phyloP scores from a whole-genome alignment of 2,888 invertebrate genomes.

The Stegophylla sp. region DNA sequence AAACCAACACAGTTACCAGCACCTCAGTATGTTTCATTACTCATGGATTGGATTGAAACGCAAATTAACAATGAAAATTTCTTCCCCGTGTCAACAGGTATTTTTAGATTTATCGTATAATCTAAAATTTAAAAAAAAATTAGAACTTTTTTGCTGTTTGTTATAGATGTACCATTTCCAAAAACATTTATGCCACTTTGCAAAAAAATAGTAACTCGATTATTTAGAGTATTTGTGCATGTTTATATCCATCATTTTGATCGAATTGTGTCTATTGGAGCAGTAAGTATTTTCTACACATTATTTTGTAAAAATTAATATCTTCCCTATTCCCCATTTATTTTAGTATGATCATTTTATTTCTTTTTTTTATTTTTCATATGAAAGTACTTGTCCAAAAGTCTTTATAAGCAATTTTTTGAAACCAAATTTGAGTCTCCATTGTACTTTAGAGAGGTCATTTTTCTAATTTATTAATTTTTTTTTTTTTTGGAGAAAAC shows the following conservation, averaged over 20 bases:
- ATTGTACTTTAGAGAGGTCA: too few relatives aligned
- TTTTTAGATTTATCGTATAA: conserved; percentile 23
- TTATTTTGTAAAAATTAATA: too few relatives aligned
- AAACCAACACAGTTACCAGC: conserved; percentile 83
- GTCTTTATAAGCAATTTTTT: too few relatives aligned
- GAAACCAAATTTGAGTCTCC: too few relatives aligned
- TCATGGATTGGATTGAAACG: conserved; percentile 91
- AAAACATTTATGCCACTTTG: conserved; percentile 80
- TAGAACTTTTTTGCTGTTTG: conserved; percentile 32
- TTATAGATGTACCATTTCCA: conserved; percentile 83
- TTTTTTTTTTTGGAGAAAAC: too few relatives aligned
- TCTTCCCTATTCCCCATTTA: too few relatives aligned
- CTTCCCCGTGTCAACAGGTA: conserved; percentile 82
- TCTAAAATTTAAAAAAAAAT: not conserved
- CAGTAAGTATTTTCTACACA: conserved; percentile 71
- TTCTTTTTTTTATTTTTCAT: too few relatives aligned
- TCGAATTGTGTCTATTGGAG: conserved; percentile 82
- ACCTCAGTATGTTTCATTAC: conserved; percentile 79
- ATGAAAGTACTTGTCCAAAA: too few relatives aligned
- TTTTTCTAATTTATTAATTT: too few relatives aligned
- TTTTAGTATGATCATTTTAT: too few relatives aligned
- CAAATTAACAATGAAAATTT: conserved; percentile 88
- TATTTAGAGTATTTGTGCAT: conserved; percentile 91
- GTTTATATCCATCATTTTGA: conserved; percentile 95
- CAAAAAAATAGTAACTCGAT: conserved; percentile 84